A percentile compares a stretch with the other conserved stretches of the same genome.
Conservation (phyloP, 2,888 invertebrate genomes). For the Heteromyza rotundicornis region DNA sequence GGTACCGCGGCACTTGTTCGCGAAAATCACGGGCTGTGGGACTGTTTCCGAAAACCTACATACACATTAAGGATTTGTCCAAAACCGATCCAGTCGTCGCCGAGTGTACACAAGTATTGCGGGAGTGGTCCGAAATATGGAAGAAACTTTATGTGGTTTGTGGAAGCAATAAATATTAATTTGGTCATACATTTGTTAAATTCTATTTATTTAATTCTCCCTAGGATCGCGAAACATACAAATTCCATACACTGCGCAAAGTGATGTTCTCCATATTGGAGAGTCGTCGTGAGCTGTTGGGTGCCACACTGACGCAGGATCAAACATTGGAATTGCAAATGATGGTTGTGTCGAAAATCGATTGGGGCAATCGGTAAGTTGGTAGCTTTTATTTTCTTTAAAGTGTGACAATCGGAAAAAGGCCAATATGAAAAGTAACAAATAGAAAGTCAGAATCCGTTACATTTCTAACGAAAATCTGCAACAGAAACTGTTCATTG, state of each 20-base stretch:
- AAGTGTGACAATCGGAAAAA: no score
- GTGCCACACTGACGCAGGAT: constrained; percentile 89
- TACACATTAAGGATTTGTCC: constrained; percentile 85
- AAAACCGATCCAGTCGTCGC: constrained; percentile 88
- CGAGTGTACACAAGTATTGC: constrained; percentile 87
- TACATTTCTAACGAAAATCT: no score
- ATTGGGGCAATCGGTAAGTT: constrained; percentile 93
- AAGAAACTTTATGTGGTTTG: constrained; percentile 89
- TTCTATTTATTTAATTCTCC: constrained; percentile 15
- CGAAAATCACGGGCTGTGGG: constrained; percentile 71
- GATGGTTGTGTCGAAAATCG: constrained; percentile 88
- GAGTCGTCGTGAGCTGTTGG: constrained; percentile 82
- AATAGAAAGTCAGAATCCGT: no score
- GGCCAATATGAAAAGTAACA: no score
- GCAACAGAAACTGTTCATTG: no score
- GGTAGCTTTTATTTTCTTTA: no score
- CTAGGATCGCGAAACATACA: constrained; percentile 82
- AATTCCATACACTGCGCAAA: constrained; percentile 83
- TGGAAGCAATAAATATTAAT: no score
- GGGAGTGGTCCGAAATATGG: constrained; percentile 95
- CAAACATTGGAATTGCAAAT: constrained; percentile 86
- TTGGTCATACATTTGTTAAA: neutral
- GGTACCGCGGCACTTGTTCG: constrained; percentile 87
- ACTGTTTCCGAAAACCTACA: constrained; percentile 84
- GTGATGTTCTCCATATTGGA: constrained; percentile 90